Percentiles rank a stretch among this genome's conserved stretches.
Evolutionary conservation across 2,113 vertebrate species (phyloP).

Genomic region (Marmota flaviventris): DNA sequence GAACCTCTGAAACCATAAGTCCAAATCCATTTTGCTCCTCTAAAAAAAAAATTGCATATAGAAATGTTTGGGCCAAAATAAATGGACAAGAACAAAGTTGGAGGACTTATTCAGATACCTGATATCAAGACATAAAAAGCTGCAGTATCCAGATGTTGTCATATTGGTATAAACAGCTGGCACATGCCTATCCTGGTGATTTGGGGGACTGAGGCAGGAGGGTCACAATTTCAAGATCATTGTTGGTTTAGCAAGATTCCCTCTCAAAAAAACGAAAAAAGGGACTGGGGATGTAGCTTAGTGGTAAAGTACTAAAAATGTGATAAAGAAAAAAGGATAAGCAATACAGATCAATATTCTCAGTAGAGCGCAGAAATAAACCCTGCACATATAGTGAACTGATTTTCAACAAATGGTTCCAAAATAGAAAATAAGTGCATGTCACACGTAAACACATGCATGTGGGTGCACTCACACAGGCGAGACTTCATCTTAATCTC

Average conservation of each 20-base stretch:
- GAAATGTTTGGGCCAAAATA: neutral
- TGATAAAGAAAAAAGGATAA: too few relatives aligned
- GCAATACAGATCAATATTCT: neutral
- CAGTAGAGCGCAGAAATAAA: neutral
- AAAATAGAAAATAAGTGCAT: neutral
- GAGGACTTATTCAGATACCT: neutral
- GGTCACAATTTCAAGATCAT: too few relatives aligned
- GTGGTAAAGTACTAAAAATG: too few relatives aligned
- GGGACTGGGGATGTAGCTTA: too few relatives aligned
- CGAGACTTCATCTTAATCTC: neutral
- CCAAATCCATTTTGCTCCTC: too few relatives aligned
- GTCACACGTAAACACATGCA: neutral
- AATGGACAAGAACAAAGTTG: too few relatives aligned
- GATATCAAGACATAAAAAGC: neutral
- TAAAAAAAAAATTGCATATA: too few relatives aligned
- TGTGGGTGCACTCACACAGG: rapidly evolving
- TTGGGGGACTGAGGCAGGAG: too few relatives aligned
- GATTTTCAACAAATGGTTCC: neutral
- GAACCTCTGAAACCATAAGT: too few relatives aligned
- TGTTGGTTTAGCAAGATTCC: too few relatives aligned
- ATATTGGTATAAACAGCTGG: neutral
- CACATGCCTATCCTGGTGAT: too few relatives aligned
- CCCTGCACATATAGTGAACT: neutral
- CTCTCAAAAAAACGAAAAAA: too few relatives aligned
- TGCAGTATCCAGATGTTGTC: neutral